phyloP scores from a whole-genome alignment of 2,113 vertebrate genomes.

The Pseudonaja textilis region DNA sequence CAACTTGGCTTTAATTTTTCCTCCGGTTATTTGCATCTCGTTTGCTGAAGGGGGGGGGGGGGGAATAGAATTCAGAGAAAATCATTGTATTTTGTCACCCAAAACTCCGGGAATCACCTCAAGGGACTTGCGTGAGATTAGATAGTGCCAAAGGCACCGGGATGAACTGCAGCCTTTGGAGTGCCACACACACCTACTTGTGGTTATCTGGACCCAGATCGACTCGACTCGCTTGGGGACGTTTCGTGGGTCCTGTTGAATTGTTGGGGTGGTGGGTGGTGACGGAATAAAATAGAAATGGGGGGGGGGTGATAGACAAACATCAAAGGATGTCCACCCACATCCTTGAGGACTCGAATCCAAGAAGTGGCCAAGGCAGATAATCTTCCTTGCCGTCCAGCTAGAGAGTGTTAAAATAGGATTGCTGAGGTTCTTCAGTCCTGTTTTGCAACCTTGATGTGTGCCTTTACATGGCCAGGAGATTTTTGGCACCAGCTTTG shows the following conservation, averaged over 20 bases:
- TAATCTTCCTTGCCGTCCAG: neutral
- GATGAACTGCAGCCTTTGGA: neutral
- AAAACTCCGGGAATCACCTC: neutral
- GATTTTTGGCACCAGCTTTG: neutral
- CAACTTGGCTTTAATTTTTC: neutral
- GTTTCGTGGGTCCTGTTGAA: neutral
- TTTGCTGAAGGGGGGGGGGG: neutral
- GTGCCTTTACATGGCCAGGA: neutral
- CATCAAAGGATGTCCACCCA: neutral
- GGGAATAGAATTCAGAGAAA: neutral
- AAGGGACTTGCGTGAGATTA: neutral
- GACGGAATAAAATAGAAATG: neutral
- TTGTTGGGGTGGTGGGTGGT: neutral
- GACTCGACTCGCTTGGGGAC: neutral
- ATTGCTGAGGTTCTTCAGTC: neutral
- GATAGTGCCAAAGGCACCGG: neutral
- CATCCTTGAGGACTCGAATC: neutral
- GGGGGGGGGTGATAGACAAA: neutral
- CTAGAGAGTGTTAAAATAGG: neutral
- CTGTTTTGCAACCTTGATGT: neutral
- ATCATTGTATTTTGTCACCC: neutral
- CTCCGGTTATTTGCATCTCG: neutral
- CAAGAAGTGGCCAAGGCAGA: neutral
- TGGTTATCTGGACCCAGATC: neutral
- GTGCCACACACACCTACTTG: neutral